Evolutionary conservation across 1,140 invertebrate species (phyloP).

Genomic region (Anoplophora glabripennis): DNA sequence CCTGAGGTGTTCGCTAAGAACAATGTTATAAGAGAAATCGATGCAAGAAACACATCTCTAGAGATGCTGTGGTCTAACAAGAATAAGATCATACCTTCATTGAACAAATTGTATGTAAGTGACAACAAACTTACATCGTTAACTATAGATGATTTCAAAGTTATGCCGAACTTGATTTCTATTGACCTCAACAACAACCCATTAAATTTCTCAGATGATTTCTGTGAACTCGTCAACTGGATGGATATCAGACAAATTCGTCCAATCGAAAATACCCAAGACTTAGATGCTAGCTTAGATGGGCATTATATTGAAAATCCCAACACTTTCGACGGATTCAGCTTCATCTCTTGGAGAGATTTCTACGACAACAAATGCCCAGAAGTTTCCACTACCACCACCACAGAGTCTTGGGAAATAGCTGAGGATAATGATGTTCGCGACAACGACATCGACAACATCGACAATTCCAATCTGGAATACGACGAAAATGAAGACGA

Average conservation of each 20-base stretch:
- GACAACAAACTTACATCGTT: conserved; percentile 58
- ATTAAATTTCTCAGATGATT: conserved; percentile 59
- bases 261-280: conserved; percentile 30
- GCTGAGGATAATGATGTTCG: conserved; percentile 42
- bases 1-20: conserved; percentile 62
- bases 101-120: conserved; percentile 58
- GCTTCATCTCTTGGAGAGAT: conserved; percentile 17
- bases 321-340: conserved; percentile 17
- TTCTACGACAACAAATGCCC: conserved; percentile 19
- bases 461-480: conserved; percentile 29
- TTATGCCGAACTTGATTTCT: conserved; percentile 58
- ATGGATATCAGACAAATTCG: conserved; percentile 53
- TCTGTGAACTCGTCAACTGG: conserved; percentile 59
- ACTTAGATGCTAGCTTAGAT: conserved; percentile 5
- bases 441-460: conserved; percentile 32
- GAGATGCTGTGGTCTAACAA: conserved; percentile 61
- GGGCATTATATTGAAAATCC: conserved; percentile 17
- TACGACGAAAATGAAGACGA: conserved; percentile 37
- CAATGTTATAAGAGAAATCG: conserved; percentile 55
- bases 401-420: conserved; percentile 20
- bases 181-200: conserved; percentile 65
- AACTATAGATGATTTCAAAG: conserved; percentile 54
- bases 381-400: neutral
- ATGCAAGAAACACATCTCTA: conserved; percentile 65
- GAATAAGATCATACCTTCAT: conserved; percentile 50